Evolutionary conservation across 2,888 invertebrate genomes (phyloP), one percentile per base, ranked within the genome.

Genomic region (Xylota sylvarum): DNA sequence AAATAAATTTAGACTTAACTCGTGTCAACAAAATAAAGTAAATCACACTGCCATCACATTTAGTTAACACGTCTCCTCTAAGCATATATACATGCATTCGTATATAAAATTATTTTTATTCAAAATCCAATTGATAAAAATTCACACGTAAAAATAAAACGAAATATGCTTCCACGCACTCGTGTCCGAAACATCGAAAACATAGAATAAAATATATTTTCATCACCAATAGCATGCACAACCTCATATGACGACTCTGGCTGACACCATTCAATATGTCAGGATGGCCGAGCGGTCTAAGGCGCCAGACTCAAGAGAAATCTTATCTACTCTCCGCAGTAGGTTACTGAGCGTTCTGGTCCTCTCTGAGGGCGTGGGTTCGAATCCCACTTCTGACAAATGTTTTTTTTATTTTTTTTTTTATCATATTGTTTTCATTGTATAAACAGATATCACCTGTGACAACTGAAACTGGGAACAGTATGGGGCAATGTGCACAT

Each of bases 251-350:
- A 0, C 0, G n/a, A 10, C 4, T 74, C 35, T 46, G 62, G 2
- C 56, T n/a, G 30, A 0, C n/a, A 10, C 1, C 4, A 9, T 6
- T 65, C 65, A 79, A 76, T n/a, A 50, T 79, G 88, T 89, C 89
- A 89, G 89, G 89, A 88, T 89, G 89, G 89, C 89, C 89, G 89
- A 88, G 88, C 90, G 89, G 89, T 90, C 89, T 90, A 90, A 90
- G 89, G 89, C 89, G 90, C 89, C 89, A 89, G 89, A 89, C 89
- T 90, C 89, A 89, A 89, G 90, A 89, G 89, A 62, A 10, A 89
- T 88, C 89, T 89, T 90, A 67, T 65, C 78, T n/a, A 78, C 65
- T 12, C 73, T 58, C 12, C 12, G 5, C 30, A 9, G 76, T 65
- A 58, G 50, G 27, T 76, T 23, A 62, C 76, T 81, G 86, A 86